Conservation (phyloP, 2,113 vertebrate species). For the Aleadryas rufinucha region DNA sequence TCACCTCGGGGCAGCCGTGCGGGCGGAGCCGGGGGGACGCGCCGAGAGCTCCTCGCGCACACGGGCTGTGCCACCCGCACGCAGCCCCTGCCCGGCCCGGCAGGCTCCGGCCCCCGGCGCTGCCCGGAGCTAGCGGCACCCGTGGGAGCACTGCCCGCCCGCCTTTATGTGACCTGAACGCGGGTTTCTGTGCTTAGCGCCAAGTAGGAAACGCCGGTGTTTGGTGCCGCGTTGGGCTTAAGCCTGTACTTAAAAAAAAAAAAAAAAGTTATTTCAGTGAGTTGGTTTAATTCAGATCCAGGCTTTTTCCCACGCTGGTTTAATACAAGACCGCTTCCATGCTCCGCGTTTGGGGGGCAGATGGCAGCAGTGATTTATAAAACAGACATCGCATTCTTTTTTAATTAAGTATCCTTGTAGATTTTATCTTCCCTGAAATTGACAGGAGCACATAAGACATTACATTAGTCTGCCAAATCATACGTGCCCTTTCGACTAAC, state of each 20-base stretch:
- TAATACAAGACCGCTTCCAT: neutral
- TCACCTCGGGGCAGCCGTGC: neutral
- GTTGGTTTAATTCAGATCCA: neutral
- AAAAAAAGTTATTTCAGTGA: neutral
- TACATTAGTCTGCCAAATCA: neutral
- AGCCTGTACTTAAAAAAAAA: neutral
- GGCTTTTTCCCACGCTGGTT: neutral
- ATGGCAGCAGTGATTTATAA: conserved; percentile 31
- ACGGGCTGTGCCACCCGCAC: neutral
- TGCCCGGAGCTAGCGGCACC: neutral
- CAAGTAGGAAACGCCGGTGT: neutral
- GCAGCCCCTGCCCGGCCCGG: neutral
- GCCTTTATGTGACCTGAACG: neutral
- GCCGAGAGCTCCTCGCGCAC: neutral
- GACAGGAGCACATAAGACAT: neutral
- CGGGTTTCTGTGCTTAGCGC: neutral
- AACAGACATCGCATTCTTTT: neutral
- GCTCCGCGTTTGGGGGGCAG: neutral
- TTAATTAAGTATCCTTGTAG: conserved; percentile 35
- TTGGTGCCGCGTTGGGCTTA: neutral
- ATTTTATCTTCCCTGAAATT: conserved; percentile 38
- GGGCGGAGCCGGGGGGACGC: neutral
- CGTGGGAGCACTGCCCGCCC: neutral
- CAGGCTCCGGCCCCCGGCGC: neutral
- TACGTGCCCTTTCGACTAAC: neutral